Evolutionary conservation across 1,140 invertebrate genomes (phyloP), one percentile per base, ranked within the genome.

Genomic region (Bombyx mandarina): DNA sequence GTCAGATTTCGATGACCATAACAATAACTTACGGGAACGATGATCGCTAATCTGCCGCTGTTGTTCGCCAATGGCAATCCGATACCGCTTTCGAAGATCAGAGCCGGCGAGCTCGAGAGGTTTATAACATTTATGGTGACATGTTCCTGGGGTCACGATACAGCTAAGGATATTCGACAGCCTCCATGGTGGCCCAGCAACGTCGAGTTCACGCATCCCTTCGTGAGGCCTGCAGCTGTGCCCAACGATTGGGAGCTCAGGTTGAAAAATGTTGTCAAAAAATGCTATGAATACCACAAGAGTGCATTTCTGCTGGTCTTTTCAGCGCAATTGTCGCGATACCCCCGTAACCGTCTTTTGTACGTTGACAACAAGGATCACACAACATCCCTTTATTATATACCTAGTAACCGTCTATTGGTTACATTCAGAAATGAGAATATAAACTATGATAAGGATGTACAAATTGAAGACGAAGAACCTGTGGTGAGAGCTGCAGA

Each of bases 341-440:
- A 92, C 78, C 90, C 92, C 22, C 89, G 88, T 3, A 89, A 91
- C 42, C 89, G 90, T 60, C 82, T 93, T 55, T 86, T 91, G 54
- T 94, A 93, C 77, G 91, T 93, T 10, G 92, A 93, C 64, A 93
- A 93, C 76, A 91, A 90, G 67, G 93, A 94, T 67, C 91, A 91
- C 22, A 94, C 93, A 1, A 94, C 92, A 10, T 93, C 93, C 56
- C 82, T 94, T 26, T 93, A 91, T 65, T 89, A 92, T 62, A 90
- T 90, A 66, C 88, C 88, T 49, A 91, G 89, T 53, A 90, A 91
- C 58, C 91, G 91, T 62, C 82, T 94, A 22, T 69, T 94, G 52
- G 92, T 93, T 2, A 94, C 93, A 54, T 94, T 94, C 82, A 89
- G 93, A 44, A 94, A 94, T 84, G 92, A 93, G 71, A 93, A 94